A percentile compares a stretch with the other conserved stretches of the same genome.
These are phyloP conservation scores for Lutjanus argentimaculatus DNA, from an alignment of 2,797 vertebrate species.

Conservation along the genomic window DNA sequence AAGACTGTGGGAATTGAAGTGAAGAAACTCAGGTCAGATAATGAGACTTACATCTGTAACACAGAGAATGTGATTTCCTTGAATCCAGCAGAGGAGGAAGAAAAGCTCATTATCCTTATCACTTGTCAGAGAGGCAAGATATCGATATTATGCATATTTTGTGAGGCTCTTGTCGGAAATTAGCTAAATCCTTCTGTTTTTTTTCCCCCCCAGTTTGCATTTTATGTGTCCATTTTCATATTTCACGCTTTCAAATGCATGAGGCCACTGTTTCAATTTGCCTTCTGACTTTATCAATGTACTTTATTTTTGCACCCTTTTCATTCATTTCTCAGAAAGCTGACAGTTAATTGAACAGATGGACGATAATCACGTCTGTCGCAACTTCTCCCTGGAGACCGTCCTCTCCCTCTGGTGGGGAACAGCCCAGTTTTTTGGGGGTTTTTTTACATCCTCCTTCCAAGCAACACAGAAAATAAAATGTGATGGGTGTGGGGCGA, in stretches of 20 bases:
- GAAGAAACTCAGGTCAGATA: slow-evolving; percentile 82
- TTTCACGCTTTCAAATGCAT: slow-evolving; percentile 52
- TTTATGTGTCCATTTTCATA: slow-evolving; percentile 66
- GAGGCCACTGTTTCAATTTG: slow-evolving; percentile 67
- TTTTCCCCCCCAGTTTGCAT: slow-evolving; percentile 34
- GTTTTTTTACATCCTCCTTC: slow-evolving; percentile 27
- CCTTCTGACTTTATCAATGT: slow-evolving; percentile 57
- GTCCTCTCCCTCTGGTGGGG: slow-evolving; percentile 59
- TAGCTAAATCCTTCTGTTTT: slow-evolving; percentile 57
- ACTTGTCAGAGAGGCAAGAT: slow-evolving; percentile 69
- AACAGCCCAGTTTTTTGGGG: slow-evolving; percentile 43
- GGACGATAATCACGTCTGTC: slow-evolving; percentile 75
- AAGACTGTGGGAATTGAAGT: slow-evolving; percentile 81
- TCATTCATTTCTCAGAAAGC: slow-evolving; percentile 70
- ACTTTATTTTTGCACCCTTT: slow-evolving; percentile 55
- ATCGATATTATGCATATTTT: slow-evolving; percentile 81
- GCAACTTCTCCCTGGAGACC: slow-evolving; percentile 66
- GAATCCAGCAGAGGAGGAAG: slow-evolving; percentile 72
- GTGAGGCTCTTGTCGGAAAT: slow-evolving; percentile 69
- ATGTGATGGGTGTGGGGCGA: slow-evolving; percentile 63
- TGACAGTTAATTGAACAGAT: slow-evolving; percentile 83
- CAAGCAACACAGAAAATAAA: slow-evolving; percentile 62
- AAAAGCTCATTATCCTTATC: slow-evolving; percentile 87
- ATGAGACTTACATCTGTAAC: slow-evolving; percentile 84
- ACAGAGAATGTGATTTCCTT: slow-evolving; percentile 78